Base-by-base conservation (phyloP, 1,140 invertebrate genomes). In the Aethina tumida region DNA sequence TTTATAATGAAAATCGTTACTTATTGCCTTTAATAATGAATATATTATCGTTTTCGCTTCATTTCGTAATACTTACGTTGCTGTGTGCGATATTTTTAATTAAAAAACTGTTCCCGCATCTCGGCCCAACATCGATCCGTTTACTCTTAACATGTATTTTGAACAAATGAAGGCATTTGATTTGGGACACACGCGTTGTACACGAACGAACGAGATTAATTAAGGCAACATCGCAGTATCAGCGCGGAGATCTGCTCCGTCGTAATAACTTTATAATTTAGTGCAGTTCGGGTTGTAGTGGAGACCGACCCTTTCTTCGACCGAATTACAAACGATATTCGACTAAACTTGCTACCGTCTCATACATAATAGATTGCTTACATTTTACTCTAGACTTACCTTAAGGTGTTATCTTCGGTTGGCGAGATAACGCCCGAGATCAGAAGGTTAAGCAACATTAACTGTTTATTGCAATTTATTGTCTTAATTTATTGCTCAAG, bases 241-340 rank as follows among this genome's bases (percentile, higher is more conserved):
- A 55, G 49, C 53, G 46, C 51, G 49, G 42, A 49, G 52, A 62
- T 62, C 58, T 60, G 47, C 51, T 46, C 58, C 58, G 57, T 59
- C 59, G 55, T 56, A 62, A 62, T 60, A 62, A 62, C 59, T 62
- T 62, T 62, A 60, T 60, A 62, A 62, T 62, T 62, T 62, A 62
- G 55, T 62, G 53, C 56, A 54, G 49, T 58, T 58, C 52, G 49
- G 53, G 44, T 39, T 43, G 32, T 18, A 39, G 36, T 43, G 39
- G 41, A 39, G 41, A 32, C 45, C 32, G 35, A 42, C 47, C 52
- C 50, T 49, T 53, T 51, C 52, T 53, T 49, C 43, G 28, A 30
- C 18, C 36, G 41, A 25, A 40, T 35, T 49, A 38, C 24, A 46
- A 36, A 46, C 43, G 47, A 39, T 41, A 43, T 29, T 39, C 41